Base-by-base conservation (phyloP, 2,113 vertebrate species). In the Boulengerochromis microlepis region DNA sequence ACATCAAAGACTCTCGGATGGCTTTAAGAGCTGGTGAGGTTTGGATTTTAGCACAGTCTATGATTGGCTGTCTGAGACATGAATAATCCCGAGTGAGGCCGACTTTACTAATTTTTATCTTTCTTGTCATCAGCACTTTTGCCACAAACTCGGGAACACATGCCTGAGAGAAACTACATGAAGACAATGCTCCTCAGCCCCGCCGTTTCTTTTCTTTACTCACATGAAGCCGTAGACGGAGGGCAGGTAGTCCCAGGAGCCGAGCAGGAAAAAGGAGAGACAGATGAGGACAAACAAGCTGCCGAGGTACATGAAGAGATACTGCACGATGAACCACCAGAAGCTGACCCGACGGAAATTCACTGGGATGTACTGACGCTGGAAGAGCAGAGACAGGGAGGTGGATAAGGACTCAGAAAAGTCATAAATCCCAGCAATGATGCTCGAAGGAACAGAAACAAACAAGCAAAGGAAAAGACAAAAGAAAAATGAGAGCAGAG, bases 221-320 rank as follows among this genome's bases (percentile, higher is more conserved):
- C 94, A 99, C 99, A 99, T 98, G 96, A 99, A 99, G 82, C 98
- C 99, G 0, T 99, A 99, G 89, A 99, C 98, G 3, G 99, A 97
- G 7, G 97, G 97, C 83, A 99, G 97, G 92, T 98, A 99, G 94
- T 99, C 98, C 98, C 98, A 99, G 29, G 98, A 98, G 93, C 97
- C 98, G 81, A 99, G 97, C 90, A 99, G 97, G 96, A 99, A 99
- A 93, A 99, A 99, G 78, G 98, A 99, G 22, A 99, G 98, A 86
- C 97, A 96, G 90, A 98, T 26, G 80, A 98, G 96, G 82, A 99
- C 97, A 6, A 96, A 90, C 12, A 99, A 96, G 93, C 98, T 98
- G 90, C 98, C 98, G 69, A 97, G 90, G 91, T 97, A 99, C 95
- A 99, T 97, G 92, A 97, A 96, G 85, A 95, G 89, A 40, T 98